Conservation (phyloP, 2,797 vertebrate species). For the Crenichthys baileyi region DNA sequence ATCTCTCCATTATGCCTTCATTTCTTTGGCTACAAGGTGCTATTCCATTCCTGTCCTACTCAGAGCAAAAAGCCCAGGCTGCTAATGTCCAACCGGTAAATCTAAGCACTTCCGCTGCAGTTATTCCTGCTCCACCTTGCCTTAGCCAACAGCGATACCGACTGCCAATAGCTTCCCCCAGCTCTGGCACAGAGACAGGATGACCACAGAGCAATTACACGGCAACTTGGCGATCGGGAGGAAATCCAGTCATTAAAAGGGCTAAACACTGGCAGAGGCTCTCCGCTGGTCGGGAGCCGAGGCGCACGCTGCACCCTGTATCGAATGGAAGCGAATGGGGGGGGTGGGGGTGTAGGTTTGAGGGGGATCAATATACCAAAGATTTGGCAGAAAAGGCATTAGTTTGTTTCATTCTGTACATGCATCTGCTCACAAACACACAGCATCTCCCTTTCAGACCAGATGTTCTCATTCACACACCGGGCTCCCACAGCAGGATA, state of each 20-base stretch:
- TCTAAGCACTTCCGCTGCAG: constrained; percentile 60
- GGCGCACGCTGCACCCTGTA: constrained; percentile 35
- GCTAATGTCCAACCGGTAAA: constrained; percentile 50
- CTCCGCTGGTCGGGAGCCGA: constrained; percentile 57
- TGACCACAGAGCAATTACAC: constrained; percentile 81
- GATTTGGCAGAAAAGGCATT: constrained; percentile 58
- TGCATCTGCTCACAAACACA: constrained; percentile 65
- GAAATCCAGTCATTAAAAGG: constrained; percentile 77
- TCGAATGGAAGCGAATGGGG: constrained; percentile 52
- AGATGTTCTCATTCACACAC: constrained; percentile 72
- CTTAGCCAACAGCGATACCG: constrained; percentile 50
- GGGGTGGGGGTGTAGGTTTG: constrained; percentile 16
- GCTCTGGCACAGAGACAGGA: constrained; percentile 68
- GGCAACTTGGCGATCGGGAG: constrained; percentile 75
- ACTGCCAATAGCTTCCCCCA: constrained; percentile 62
- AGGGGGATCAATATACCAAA: constrained; percentile 52
- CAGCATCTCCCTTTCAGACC: constrained; percentile 36
- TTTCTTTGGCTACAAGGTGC: constrained; percentile 57
- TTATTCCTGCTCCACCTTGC: constrained; percentile 58
- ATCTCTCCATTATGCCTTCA: constrained; percentile 57
- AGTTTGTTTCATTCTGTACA: constrained; percentile 62
- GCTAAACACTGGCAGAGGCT: constrained; percentile 73
- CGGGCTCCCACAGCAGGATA: constrained; percentile 62
- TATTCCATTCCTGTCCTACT: constrained; percentile 48
- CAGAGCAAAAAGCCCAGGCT: constrained; percentile 62